These are phyloP conservation scores for Pilophorus perplexus DNA, from an alignment of 2,888 invertebrate genomes.

Conservation along the genomic window DNA sequence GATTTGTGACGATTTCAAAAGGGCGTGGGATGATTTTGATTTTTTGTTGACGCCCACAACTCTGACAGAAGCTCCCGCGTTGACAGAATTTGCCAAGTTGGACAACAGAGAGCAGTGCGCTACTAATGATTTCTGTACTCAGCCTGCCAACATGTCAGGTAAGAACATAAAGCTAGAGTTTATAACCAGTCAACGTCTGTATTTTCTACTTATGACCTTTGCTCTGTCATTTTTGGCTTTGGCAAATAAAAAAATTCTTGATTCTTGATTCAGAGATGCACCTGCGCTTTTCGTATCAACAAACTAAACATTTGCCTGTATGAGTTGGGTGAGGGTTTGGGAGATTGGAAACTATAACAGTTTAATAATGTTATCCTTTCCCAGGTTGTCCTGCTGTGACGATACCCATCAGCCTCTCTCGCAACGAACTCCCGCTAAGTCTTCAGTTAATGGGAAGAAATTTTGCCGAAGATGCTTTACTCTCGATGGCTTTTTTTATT, in stretches of 20 bases:
- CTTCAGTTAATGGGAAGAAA: slow-evolving; percentile 83
- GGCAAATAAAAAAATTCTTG: neutral
- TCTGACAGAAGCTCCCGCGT: slow-evolving; percentile 76
- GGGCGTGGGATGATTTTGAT: slow-evolving; percentile 72
- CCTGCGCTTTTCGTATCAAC: too few relatives aligned
- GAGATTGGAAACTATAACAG: neutral
- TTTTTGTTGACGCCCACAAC: slow-evolving; percentile 90
- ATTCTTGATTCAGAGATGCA: neutral
- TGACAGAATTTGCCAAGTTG: slow-evolving; percentile 70
- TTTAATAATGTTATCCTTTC: slow-evolving; percentile 42
- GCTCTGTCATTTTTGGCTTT: too few relatives aligned
- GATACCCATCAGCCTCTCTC: slow-evolving; percentile 75
- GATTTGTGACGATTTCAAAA: slow-evolving; percentile 81
- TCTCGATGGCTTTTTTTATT: slow-evolving; percentile 78
- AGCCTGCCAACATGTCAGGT: slow-evolving; percentile 96
- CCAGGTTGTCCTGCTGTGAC: slow-evolving; percentile 80
- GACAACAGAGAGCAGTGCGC: slow-evolving; percentile 86
- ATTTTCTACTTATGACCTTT: neutral
- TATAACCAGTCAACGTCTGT: neutral
- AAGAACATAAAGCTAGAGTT: slow-evolving; percentile 42
- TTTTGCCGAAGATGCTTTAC: slow-evolving; percentile 70
- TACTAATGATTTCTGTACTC: slow-evolving; percentile 90
- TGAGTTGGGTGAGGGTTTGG: neutral
- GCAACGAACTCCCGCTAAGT: slow-evolving; percentile 73
- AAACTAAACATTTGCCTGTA: neutral